phyloP scores from a whole-genome alignment of 2,888 invertebrate species.

The Reticulitermes lucifugus region DNA sequence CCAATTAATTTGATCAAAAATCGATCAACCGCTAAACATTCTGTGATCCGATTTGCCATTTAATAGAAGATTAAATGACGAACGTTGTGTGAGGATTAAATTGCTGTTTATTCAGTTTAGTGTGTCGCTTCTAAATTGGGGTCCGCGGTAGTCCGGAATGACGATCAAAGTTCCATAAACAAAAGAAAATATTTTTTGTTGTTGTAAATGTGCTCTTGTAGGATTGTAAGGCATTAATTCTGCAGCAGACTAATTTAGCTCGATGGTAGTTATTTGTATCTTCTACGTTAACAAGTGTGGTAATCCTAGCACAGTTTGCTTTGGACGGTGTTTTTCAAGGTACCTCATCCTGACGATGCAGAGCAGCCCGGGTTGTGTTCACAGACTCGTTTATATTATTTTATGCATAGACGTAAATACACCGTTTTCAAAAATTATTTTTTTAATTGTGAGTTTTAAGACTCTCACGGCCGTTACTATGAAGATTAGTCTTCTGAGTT shows the following conservation, averaged over 20 bases:
- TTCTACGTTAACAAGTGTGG: neutral
- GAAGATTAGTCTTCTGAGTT: too few species aligned
- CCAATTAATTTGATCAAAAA: conserved; percentile 20
- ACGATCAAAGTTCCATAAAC: neutral
- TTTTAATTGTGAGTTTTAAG: too few species aligned
- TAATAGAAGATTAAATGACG: conserved; percentile 28
- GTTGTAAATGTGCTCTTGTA: neutral
- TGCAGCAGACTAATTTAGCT: neutral
- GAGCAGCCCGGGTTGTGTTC: too few species aligned
- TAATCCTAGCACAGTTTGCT: neutral
- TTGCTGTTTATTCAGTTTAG: conserved; percentile 9
- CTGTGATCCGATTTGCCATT: conserved; percentile 19
- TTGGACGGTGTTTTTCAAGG: too few species aligned
- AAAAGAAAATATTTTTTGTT: neutral
- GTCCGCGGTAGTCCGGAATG: neutral
- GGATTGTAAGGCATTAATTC: neutral
- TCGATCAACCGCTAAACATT: conserved; percentile 24
- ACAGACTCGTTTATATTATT: too few species aligned
- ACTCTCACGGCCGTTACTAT: too few species aligned
- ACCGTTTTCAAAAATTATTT: too few species aligned
- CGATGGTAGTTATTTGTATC: neutral
- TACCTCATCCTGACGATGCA: too few species aligned
- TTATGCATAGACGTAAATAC: too few species aligned
- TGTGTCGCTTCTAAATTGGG: neutral
- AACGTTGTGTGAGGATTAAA: conserved; percentile 14